Evolutionary conservation across 2,797 vertebrate species (phyloP).

Genomic region (Aldrovandia affinis): DNA sequence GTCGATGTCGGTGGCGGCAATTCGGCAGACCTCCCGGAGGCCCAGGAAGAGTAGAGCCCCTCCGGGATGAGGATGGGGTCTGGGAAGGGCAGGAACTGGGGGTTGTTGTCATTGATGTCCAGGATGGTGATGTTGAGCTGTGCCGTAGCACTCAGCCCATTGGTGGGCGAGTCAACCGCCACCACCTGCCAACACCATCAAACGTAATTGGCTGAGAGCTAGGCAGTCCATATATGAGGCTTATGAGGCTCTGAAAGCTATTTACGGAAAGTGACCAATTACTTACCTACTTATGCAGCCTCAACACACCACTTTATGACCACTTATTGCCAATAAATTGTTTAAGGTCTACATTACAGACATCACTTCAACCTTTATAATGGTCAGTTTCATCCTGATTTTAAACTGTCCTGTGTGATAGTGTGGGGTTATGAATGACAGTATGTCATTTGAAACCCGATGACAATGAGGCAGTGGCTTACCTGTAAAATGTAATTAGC

Average conservation of each 20-base stretch:
- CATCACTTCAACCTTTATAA: too few relatives aligned
- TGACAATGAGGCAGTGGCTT: constrained; percentile 5
- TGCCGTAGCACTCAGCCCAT: constrained; percentile 70
- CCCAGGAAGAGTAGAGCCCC: constrained; percentile 55
- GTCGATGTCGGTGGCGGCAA: constrained; percentile 69
- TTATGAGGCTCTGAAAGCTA: neutral
- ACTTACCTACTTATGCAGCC: neutral
- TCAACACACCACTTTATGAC: neutral
- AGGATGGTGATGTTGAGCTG: constrained; percentile 70
- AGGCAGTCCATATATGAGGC: neutral
- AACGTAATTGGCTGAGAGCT: neutral
- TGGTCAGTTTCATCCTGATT: neutral
- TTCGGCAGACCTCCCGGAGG: constrained; percentile 46
- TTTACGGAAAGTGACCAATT: neutral
- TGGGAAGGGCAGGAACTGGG: constrained; percentile 69
- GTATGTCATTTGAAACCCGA: neutral
- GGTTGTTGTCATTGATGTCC: constrained; percentile 81
- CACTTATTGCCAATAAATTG: neutral
- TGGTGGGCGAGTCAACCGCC: constrained; percentile 67
- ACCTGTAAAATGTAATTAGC: constrained; percentile 71
- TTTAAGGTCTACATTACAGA: neutral
- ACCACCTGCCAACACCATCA: constrained; percentile 63
- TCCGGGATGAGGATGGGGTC: constrained; percentile 60
- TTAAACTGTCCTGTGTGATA: neutral
- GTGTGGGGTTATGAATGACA: neutral